phyloP scores from a whole-genome alignment of 2,888 invertebrate species.

The Acanthosepion lycidas region DNA sequence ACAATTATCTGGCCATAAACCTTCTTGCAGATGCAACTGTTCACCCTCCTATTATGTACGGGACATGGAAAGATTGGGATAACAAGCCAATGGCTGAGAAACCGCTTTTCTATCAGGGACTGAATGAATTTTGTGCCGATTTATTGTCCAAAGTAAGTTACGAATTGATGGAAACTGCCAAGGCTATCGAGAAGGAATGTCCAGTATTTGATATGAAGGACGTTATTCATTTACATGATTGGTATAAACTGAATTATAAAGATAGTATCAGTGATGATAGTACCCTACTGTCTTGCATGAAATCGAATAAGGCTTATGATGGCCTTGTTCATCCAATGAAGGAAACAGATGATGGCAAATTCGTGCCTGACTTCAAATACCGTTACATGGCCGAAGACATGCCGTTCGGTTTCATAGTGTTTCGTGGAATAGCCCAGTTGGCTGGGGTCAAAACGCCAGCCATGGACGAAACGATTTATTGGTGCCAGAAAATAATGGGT shows the following conservation, averaged over 20 bases:
- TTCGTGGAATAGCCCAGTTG: conserved; percentile 63
- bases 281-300: conserved; percentile 55
- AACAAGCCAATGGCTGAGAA: conserved; percentile 58
- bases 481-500: conserved; percentile 62
- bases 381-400: conserved; percentile 65
- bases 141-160: conserved; percentile 60
- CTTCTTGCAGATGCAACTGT: conserved; percentile 64
- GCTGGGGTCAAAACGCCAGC: conserved; percentile 62
- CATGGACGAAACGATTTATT: conserved; percentile 60
- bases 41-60: conserved; percentile 66
- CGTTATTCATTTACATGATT: conserved; percentile 62
- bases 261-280: conserved; percentile 58
- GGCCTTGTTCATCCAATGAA: conserved; percentile 64
- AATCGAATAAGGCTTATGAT: conserved; percentile 62
- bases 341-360: conserved; percentile 55
- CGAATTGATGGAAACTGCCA: conserved; percentile 61
- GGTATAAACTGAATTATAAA: conserved; percentile 59
- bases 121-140: conserved; percentile 58
- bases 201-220: conserved; percentile 58
- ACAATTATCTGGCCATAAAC: conserved; percentile 64
- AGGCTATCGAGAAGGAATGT: conserved; percentile 55
- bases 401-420: conserved; percentile 63
- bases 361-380: conserved; percentile 62
- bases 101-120: conserved; percentile 67
- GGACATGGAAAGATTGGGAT: conserved; percentile 63